Percentiles rank a stretch among this genome's conserved stretches.
Evolutionary conservation across 1,140 invertebrate genomes (phyloP).

Genomic region (Coptotermes formosanus): DNA sequence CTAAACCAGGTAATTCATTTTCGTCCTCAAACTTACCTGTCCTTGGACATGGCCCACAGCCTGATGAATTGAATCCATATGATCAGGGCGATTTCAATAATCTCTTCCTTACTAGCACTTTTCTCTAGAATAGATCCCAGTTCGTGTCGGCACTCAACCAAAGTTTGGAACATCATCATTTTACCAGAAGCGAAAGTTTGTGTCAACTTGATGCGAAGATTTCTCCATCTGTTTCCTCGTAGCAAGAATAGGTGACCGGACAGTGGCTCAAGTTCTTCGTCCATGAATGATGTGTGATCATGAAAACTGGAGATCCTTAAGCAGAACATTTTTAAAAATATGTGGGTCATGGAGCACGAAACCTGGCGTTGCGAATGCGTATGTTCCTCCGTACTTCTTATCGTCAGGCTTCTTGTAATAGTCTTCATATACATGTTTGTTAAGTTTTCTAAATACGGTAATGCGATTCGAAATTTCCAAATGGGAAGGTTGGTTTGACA

Average conservation of each 20-base stretch:
- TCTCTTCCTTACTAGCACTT: slow-evolving; percentile 42
- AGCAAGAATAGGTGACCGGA: slow-evolving; percentile 36
- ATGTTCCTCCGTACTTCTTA: not conserved
- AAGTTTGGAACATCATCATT: slow-evolving; percentile 42
- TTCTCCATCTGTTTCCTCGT: slow-evolving; percentile 44
- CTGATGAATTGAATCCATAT: too few species aligned
- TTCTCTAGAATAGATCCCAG: slow-evolving; percentile 45
- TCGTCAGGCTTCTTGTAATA: slow-evolving; percentile 16
- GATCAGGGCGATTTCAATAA: slow-evolving; percentile 42
- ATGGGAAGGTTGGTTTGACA: slow-evolving; percentile 40
- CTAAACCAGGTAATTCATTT: too few species aligned
- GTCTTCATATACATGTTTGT: not conserved
- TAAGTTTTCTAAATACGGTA: not conserved
- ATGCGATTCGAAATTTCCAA: slow-evolving; percentile 42
- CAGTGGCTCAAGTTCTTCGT: slow-evolving; percentile 42
- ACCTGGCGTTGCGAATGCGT: not conserved
- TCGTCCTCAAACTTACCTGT: too few species aligned
- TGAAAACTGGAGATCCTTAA: slow-evolving; percentile 53
- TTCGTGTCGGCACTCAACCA: slow-evolving; percentile 45
- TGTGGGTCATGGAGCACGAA: slow-evolving; percentile 42
- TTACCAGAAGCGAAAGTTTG: slow-evolving; percentile 46
- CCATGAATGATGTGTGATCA: slow-evolving; percentile 43
- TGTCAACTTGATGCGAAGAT: slow-evolving; percentile 41
- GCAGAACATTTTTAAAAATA: slow-evolving; percentile 49
- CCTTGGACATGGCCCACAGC: too few species aligned